These are phyloP conservation scores for Thamnophis elegans DNA, from an alignment of 2,797 vertebrate species.

Conservation along the genomic window DNA sequence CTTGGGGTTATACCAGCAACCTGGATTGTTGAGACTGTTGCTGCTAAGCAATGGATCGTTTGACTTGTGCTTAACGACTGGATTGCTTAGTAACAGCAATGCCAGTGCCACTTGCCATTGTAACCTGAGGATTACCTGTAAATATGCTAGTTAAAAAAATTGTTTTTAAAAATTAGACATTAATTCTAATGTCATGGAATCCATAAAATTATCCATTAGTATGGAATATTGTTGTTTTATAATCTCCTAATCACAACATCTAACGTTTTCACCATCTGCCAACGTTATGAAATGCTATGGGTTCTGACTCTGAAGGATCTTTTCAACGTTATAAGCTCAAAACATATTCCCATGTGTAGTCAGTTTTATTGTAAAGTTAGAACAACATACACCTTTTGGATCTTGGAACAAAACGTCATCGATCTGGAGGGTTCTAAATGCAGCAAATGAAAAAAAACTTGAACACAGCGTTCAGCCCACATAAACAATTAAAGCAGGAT, in stretches of 20 bases:
- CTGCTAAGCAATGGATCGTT: neutral
- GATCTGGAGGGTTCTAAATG: neutral
- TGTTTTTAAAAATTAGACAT: neutral
- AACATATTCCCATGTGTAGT: neutral
- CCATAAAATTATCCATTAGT: neutral
- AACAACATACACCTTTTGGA: neutral
- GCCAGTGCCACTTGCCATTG: neutral
- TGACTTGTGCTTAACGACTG: neutral
- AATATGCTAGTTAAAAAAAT: neutral
- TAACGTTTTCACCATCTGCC: constrained; percentile 18
- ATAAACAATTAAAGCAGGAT: neutral
- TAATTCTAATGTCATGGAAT: too few species aligned
- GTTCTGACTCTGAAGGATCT: neutral
- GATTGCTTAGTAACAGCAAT: neutral
- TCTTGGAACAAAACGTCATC: neutral
- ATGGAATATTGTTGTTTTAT: neutral
- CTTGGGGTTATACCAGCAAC: neutral
- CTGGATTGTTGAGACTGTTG: neutral
- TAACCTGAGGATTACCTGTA: neutral
- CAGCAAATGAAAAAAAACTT: constrained; percentile 6
- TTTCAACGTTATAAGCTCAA: neutral
- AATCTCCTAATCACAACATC: neutral
- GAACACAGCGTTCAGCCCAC: constrained; percentile 8
- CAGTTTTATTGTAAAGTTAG: neutral
- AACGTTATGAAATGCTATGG: constrained; percentile 54